phyloP scores from a whole-genome alignment of 2,797 vertebrate genomes.

The Margarornis squamiger region DNA sequence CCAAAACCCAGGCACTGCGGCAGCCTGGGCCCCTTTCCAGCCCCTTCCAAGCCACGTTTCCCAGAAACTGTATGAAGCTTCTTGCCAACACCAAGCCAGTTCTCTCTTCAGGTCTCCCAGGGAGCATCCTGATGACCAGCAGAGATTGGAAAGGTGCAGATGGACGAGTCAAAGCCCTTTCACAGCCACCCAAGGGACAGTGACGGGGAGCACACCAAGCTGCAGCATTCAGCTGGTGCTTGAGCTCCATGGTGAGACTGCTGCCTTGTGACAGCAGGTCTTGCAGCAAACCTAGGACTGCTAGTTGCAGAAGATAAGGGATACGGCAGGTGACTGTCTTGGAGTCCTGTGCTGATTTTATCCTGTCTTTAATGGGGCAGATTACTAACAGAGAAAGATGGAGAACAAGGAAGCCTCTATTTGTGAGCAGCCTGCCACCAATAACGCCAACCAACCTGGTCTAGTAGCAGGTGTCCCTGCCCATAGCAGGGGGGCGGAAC shows the following conservation, averaged over 20 bases:
- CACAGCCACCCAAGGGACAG: not conserved
- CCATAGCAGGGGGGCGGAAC: not conserved
- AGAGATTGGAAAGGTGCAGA: not conserved
- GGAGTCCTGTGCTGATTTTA: not conserved
- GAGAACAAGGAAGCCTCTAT: not conserved
- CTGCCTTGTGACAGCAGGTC: not conserved
- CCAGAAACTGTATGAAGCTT: not conserved
- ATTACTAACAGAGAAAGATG: not conserved
- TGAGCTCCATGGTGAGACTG: accelerated
- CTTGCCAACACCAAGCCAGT: not conserved
- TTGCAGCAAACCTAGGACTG: not conserved
- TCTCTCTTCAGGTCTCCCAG: not conserved
- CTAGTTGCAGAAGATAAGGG: not conserved
- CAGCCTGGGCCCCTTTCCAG: not conserved
- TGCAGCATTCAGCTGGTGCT: not conserved
- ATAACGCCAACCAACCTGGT: not conserved
- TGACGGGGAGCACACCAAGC: not conserved
- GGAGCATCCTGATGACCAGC: not conserved
- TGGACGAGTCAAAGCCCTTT: not conserved
- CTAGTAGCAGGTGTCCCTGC: not conserved
- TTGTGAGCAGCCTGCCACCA: not conserved
- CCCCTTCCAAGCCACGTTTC: not conserved
- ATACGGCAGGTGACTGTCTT: not conserved
- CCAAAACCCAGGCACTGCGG: not conserved
- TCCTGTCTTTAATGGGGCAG: not conserved